Evolutionary conservation across 2,113 vertebrate genomes (phyloP), one percentile per base, ranked within the genome.

Genomic region (Lasiurus borealis): DNA sequence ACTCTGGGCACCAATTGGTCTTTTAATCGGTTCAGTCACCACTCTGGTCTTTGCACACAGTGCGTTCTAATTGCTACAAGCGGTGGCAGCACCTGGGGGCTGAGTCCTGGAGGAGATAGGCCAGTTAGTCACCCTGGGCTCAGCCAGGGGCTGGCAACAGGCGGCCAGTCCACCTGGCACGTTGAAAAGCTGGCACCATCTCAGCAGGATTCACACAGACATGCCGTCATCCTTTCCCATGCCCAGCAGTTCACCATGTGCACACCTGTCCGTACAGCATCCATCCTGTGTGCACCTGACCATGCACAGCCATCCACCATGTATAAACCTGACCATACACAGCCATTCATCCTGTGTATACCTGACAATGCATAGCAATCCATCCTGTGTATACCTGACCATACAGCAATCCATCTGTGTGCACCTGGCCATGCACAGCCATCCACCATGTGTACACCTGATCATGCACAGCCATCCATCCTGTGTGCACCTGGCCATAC

Each of bases 21-120:
- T 98, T 98, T 98, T 98, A 98, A 98, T 98, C 98, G 98, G 97
- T 97, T 98, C 98, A 98, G 98, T 97, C 98, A 98, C 98, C 98
- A 98, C 97, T 97, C 91, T 21, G 88, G 96, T 84, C 98, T 97
- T 96, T 97, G 96, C 97, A 91, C 97, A 97, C 96, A 85, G 94
- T 97, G 97, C 83, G 95, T 93, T 21, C 97, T 98, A 99, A 98
- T 98, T 98, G 98, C 98, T 99, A 98, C 98, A 98, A 98, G 98
- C 85, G 34, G 84, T 86, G 69, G 84, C 77, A 94, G 95, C 92
- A 73, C 77, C 52, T 12, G 23, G 64, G 94, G 4, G 10, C n/a
- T 23, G 95, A 93, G 86, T 31, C 4, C 0, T 25, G 2, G 52
- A 73, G 46, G 86, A 93, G 93, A 72, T 57, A 27, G 50, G n/a